Percentiles rank a stretch among this genome's conserved stretches.
phyloP scores from a whole-genome alignment of 2,113 vertebrate species.

The Bos taurus region ARS-UCD2.0 NC_037344.1:66587001-66587500 shows the following conservation, averaged over 20 bases:
- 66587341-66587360: conserved; percentile 75
- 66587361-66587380: conserved; percentile 84
- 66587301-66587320: conserved; percentile 91
- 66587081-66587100: conserved; percentile 93
- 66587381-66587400: conserved; percentile 85
- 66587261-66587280: conserved; percentile 95
- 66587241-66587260: conserved; percentile 81
- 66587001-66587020: conserved; percentile 99
- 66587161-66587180: conserved; percentile 75
- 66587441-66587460: conserved; percentile 71
- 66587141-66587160: conserved; percentile 81
- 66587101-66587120: conserved; percentile 99
- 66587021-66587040: conserved; percentile 95
- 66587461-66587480: conserved; percentile 84
- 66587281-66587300: conserved; percentile 90
- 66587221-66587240: conserved; percentile 80
- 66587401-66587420: conserved; percentile 80
- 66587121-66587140: conserved; percentile 94
- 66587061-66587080: conserved; percentile 98
- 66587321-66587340: conserved; percentile 89
- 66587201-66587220: conserved; percentile 95
- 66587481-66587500: conserved; percentile 80
- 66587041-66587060: conserved; percentile 99
- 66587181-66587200: conserved; percentile 91
- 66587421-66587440: conserved; percentile 84